Evolutionary conservation across 2,888 invertebrate genomes (phyloP), one percentile per base, ranked within the genome.

Genomic region (Chironomus tentans): DNA sequence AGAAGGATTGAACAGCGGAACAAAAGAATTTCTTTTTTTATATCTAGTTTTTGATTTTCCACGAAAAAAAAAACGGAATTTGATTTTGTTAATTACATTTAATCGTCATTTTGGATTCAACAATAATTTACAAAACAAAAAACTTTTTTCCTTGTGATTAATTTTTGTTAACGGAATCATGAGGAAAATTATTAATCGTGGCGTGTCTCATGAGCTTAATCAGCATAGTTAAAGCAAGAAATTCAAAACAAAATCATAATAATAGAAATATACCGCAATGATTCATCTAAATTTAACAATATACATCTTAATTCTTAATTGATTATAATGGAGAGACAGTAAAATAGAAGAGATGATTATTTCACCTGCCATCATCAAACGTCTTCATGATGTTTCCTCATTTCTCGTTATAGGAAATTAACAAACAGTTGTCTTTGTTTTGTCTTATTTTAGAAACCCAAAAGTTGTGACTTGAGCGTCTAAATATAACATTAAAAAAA

Each of bases 131-230:
- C 18, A n/a, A 56, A 56, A 15, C 28, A 38, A 38, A 38, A 38
- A 38, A 4, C 10, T 38, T 38, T 38, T 38, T 38, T 38, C 15
- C 56, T 18, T 50, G 62, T 62, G 62, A 62, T 65, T 65, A 65
- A 65, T 65, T 65, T 65, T 13, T 24, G 12, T 22, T 65, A 65
- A 65, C 65, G 65, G 65, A 65, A 21, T 65, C 65, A 65, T 24
- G 13, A 65, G 18, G 15, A 46, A 68, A 22, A 65, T 65, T 65
- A 22, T 13, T 65, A 18, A 38, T 68, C 21, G 18, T 74, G 74
- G 74, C 74, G 74, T 74, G 74, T 74, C 74, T 74, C 74, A 74
- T 74, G 62, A 68, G 48, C 62, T 24, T 74, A 74, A 74, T 74
- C 65, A 74, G 74, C 68, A 65, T 65, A 65, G 22, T 21, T 13